Evolutionary conservation across 2,888 invertebrate genomes (phyloP).

Genomic region (Colletes collaris): DNA sequence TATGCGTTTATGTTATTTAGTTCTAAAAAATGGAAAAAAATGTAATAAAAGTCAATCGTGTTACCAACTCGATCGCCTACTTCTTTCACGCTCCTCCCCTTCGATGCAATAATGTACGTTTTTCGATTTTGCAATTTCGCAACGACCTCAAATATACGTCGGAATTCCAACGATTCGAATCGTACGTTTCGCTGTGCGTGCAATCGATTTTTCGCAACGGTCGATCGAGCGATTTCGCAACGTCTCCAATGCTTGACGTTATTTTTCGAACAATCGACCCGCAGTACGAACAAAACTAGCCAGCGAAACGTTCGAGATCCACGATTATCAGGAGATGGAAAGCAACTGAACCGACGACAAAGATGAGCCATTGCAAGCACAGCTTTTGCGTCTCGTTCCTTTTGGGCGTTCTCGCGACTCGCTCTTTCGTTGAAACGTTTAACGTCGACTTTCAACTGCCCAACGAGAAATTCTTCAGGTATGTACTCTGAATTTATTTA

Average conservation of each 20-base stretch:
- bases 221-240: conserved; percentile 52
- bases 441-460: conserved; percentile 87
- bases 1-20: conserved; percentile 82
- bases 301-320: conserved; percentile 14
- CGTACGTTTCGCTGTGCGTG: conserved; percentile 52
- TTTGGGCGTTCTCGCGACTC: conserved; percentile 37
- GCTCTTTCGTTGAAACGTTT: conserved; percentile 81
- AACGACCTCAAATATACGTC: neutral
- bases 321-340: too few relatives aligned
- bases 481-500: conserved; percentile 66
- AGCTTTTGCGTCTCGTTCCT: conserved; percentile 15
- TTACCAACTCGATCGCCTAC: conserved; percentile 72
- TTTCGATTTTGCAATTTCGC: neutral
- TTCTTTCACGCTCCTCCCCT: conserved; percentile 27
- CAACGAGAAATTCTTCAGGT: conserved; percentile 88
- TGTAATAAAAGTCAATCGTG: conserved; percentile 81
- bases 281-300: conserved; percentile 46
- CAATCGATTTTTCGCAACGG: conserved; percentile 44
- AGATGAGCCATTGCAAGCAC: conserved; percentile 37
- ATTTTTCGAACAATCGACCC: conserved; percentile 30
- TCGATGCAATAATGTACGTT: neutral
- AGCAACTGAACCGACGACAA: neutral
- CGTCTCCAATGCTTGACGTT: conserved; percentile 7
- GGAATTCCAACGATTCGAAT: conserved; percentile 16
- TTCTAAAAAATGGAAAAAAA: conserved; percentile 79